These are phyloP conservation scores for Pogonognathellus flavescens DNA, from an alignment of 1,140 invertebrate genomes.

Conservation along the genomic window DNA sequence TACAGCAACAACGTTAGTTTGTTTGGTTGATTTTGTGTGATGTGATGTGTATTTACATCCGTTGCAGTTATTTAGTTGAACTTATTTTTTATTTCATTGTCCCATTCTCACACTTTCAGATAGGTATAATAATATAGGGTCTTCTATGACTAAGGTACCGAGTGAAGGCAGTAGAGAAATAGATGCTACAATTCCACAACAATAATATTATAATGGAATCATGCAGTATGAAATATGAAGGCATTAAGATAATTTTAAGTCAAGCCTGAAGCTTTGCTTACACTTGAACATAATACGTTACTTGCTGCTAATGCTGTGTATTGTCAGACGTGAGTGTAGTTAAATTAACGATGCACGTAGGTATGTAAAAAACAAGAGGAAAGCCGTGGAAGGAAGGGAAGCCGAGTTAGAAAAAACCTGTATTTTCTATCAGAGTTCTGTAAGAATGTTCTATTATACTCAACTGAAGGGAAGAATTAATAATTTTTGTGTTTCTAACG, in stretches of 20 bases:
- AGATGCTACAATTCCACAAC: not conserved
- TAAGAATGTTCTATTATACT: not conserved
- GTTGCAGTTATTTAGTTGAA: conserved; percentile 32
- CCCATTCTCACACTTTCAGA: conserved; percentile 37
- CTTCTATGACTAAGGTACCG: not conserved
- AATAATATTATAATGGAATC: conserved; percentile 12
- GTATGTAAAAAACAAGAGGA: conserved; percentile 36
- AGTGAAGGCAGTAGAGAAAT: no score
- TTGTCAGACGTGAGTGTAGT: not conserved
- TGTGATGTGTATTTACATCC: not conserved
- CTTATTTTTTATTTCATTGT: conserved; percentile 44
- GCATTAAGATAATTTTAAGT: conserved; percentile 8
- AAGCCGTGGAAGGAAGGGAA: conserved; percentile 32
- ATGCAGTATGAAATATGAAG: conserved; percentile 28
- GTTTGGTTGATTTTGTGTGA: no score
- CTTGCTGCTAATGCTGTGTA: not conserved
- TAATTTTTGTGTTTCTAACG: conserved; percentile 44
- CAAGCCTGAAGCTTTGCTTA: not conserved
- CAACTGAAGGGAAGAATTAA: conserved; percentile 16
- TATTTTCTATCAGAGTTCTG: conserved; percentile 31
- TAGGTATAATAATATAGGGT: no score
- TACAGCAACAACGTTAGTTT: no score
- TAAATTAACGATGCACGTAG: not conserved
- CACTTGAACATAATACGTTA: not conserved
- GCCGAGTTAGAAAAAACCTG: conserved; percentile 36